Base-by-base conservation (phyloP, 2,888 invertebrate species). In the Scrobipalpa atriplicella region DNA sequence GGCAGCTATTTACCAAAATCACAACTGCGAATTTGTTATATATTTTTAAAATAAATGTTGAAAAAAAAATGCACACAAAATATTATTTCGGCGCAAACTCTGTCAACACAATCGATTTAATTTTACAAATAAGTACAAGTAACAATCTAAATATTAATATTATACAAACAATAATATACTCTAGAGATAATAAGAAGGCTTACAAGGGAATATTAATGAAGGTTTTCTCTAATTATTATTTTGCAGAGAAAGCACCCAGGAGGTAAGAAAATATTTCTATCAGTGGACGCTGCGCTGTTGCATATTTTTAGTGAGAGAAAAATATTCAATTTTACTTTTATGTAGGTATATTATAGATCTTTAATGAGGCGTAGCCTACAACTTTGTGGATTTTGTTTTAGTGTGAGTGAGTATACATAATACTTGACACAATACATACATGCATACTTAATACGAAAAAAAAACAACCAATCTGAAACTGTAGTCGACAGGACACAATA, bases 171-270 rank as follows among this genome's bases (percentile, higher is more conserved):
- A 2, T 39, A 51, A 47, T 77, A 78, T 73, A 72, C 67, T 78
- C 60, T 79, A 9, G 73, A 75, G 75, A 77, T 79, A 80, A 79
- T 75, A 70, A 71, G 71, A 73, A 64, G 72, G 78, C 78, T 80
- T 79, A 75, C 73, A 76, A 77, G 76, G 72, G 75, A 72, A 75
- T 85, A 83, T 80, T 83, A 81, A 84, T 84, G 79, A 82, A 76
- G 79, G 81, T 81, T 80, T 75, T 78, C 81, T 77, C 78, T 82
- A 80, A 83, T 84, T 81, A 85, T 83, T 81, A 84, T 84, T 82
- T 83, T 71, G 76, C 74, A 79, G 77, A 81, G 80, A 81, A 56
- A 16, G 56, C 51, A 2, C 13, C 56, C 1, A 7, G 29, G 56
- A 56, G 56, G 19, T 29, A 18, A 11, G 9, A 56, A 56, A 56